Percentiles rank a stretch among this genome's conserved stretches.
These are phyloP conservation scores for Ostrea edulis DNA, from an alignment of 1,140 invertebrate genomes.

Conservation along the genomic window DNA sequence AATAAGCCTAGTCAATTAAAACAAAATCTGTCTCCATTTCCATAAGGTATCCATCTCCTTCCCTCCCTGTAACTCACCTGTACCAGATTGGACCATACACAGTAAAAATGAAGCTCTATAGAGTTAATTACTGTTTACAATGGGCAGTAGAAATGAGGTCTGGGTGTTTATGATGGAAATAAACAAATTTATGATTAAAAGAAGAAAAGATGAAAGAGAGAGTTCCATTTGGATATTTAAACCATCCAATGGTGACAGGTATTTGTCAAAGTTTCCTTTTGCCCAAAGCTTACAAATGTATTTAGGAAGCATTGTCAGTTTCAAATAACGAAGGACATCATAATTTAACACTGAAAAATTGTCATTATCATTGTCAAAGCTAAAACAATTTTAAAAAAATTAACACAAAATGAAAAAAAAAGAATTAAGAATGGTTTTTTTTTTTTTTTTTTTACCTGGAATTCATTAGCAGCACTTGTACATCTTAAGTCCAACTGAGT, in stretches of 20 bases:
- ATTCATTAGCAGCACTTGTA: background rate
- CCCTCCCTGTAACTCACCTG: background rate
- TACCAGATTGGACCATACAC: background rate
- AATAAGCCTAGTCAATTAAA: background rate
- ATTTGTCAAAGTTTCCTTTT: slow-evolving; percentile 15
- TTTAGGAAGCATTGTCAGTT: background rate
- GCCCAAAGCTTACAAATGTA: background rate
- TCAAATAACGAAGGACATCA: background rate
- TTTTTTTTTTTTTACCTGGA: background rate
- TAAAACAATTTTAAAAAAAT: background rate
- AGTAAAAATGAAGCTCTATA: slow-evolving; percentile 13
- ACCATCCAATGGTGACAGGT: background rate
- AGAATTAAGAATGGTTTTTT: background rate
- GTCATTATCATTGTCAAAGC: no score
- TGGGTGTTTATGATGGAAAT: slow-evolving; percentile 24
- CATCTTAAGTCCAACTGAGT: background rate
- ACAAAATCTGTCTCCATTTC: background rate
- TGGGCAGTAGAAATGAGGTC: background rate
- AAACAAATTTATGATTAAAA: slow-evolving; percentile 33
- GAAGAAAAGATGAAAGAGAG: slow-evolving; percentile 18
- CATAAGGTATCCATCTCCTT: background rate
- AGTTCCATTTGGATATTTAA: background rate
- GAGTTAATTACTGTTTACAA: slow-evolving; percentile 25
- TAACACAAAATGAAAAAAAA: background rate
- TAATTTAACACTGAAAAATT: background rate